Evolutionary conservation across 2,888 invertebrate species (phyloP), one percentile per base, ranked within the genome.

Genomic region (Teinopalpus imperialis): DNA sequence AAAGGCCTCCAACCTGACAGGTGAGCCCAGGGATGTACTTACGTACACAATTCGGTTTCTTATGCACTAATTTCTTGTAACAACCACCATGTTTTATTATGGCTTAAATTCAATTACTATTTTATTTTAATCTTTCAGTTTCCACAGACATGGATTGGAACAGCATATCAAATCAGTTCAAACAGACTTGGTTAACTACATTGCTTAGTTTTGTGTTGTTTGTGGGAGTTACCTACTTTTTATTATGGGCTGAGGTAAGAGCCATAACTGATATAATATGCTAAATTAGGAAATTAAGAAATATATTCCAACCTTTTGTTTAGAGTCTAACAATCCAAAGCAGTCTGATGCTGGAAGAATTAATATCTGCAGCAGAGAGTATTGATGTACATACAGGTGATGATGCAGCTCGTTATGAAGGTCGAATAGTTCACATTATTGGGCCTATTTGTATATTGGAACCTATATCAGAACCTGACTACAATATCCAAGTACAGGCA

Each of bases 171-270:
- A 89, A 90, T 57, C 92, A 93, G 62, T 93, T 93, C 54, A 91
- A 89, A 65, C 89, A 91, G 62, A 92, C 92, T 49, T 95, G 95
- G 95, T 67, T 94, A 2, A 93, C 94, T 23, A 93, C 93, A 34
- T 68, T 92, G 10, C 90, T 95, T 50, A 95, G 95, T 39, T 71
- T 92, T 23, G 65, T 92, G 40, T 79, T 95, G 30, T 93, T 94
- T 67, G 72, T 89, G 16, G 90, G 90, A 23, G 95, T 95, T 20
- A 90, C 92, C 55, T 92, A 91, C 63, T 89, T 96, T 12, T 82
- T 97, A 36, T 90, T 94, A 66, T 96, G 95, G 95, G 95, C 97
- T 73, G 97, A 97, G 92, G 96, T 95, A 83, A 51, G 44, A 40
- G 21, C 1, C 10, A 30, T 0, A n/a, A n/a, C 16, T 41, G 16